Percentiles rank a stretch among this genome's conserved stretches.
These are phyloP conservation scores for Tipula helvola DNA, from an alignment of 2,888 invertebrate species.

Conservation along the genomic window DNA sequence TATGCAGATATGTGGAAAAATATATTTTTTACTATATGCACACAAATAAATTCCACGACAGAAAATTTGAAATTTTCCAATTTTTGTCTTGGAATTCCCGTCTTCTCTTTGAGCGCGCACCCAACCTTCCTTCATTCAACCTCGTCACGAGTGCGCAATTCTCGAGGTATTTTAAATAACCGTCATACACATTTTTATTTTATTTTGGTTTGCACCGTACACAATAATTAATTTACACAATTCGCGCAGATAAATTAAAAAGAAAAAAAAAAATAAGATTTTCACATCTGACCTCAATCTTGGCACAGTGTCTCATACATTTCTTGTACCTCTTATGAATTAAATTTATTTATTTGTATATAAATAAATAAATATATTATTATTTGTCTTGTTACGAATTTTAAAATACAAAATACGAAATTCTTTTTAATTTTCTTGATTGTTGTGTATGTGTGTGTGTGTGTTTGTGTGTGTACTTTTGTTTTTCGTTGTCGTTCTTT, in stretches of 20 bases:
- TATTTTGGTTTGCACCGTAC: not conserved
- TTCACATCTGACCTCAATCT: not conserved
- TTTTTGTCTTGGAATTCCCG: not conserved
- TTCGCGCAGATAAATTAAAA: not conserved
- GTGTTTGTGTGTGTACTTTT: not conserved
- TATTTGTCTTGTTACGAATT: conserved; percentile 4
- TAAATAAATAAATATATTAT: not conserved
- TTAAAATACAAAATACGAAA: not conserved
- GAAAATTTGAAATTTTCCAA: not conserved
- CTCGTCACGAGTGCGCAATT: not conserved
- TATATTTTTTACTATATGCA: not conserved
- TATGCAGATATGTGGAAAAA: not conserved
- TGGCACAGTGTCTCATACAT: not conserved
- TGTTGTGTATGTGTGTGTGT: not conserved
- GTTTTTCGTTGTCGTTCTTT: not conserved
- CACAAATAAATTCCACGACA: not conserved
- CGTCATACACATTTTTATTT: not conserved
- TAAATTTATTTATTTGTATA: not conserved
- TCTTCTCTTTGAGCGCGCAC: not conserved
- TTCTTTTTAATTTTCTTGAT: not conserved
- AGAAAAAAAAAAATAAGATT: not conserved
- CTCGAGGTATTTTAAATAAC: not conserved
- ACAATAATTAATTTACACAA: not conserved
- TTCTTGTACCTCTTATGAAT: not conserved
- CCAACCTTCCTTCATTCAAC: not conserved